These are phyloP conservation scores for Helleia helle DNA, from an alignment of 2,888 invertebrate genomes.

Conservation along the genomic window DNA sequence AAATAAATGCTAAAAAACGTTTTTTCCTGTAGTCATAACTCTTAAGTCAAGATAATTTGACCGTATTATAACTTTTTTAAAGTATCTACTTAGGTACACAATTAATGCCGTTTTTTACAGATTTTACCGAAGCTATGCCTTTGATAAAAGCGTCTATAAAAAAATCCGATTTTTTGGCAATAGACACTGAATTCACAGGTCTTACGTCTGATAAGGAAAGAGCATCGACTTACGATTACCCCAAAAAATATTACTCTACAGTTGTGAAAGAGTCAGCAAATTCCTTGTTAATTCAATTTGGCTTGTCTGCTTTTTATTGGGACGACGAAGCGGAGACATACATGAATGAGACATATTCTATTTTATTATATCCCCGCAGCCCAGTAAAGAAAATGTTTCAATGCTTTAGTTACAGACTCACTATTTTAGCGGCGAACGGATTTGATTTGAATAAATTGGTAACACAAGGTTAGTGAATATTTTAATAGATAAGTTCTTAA, in stretches of 20 bases:
- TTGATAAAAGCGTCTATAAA: slow-evolving; percentile 78
- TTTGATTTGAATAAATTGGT: slow-evolving; percentile 93
- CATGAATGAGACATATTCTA: slow-evolving; percentile 80
- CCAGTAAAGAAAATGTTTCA: slow-evolving; percentile 85
- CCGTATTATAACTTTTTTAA: too few relatives aligned
- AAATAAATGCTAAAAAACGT: too few relatives aligned
- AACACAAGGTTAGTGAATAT: slow-evolving; percentile 82
- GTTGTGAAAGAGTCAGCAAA: slow-evolving; percentile 75
- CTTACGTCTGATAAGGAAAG: slow-evolving; percentile 74
- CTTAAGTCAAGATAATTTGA: too few relatives aligned
- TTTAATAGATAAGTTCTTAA: too few relatives aligned
- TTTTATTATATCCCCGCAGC: slow-evolving; percentile 80
- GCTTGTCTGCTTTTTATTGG: slow-evolving; percentile 77
- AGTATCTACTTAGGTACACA: too few relatives aligned
- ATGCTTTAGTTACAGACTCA: slow-evolving; percentile 85
- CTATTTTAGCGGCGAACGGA: slow-evolving; percentile 82
- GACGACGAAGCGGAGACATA: slow-evolving; percentile 64
- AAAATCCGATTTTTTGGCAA: slow-evolving; percentile 80
- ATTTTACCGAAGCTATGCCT: slow-evolving; percentile 80
- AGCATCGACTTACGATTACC: slow-evolving; percentile 80
- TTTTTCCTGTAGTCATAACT: too few relatives aligned
- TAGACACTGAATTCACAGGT: slow-evolving; percentile 91
- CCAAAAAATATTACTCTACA: slow-evolving; percentile 77
- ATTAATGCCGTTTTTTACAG: slow-evolving; percentile 76
- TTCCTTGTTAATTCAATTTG: slow-evolving; percentile 81